These are phyloP conservation scores for Epirrita christyi DNA, from an alignment of 2,888 invertebrate genomes.

Conservation along the genomic window DNA sequence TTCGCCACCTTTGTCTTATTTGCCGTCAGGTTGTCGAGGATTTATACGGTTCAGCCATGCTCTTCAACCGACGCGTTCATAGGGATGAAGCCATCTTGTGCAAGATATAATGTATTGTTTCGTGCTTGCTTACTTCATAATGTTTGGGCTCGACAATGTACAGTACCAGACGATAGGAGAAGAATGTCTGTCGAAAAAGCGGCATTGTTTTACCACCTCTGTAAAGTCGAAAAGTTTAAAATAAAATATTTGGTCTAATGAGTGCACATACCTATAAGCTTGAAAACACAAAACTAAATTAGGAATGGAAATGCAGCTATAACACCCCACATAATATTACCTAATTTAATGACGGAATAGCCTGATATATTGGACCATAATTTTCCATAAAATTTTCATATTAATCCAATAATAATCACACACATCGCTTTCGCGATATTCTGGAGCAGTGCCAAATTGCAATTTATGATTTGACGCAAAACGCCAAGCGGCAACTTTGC, in stretches of 20 bases:
- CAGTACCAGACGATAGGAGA: background rate
- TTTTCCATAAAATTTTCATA: conserved; percentile 37
- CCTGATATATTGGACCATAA: conserved; percentile 25
- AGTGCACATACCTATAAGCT: background rate
- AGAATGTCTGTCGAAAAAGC: conserved; percentile 6
- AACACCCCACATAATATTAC: conserved; percentile 12
- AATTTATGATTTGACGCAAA: conserved; percentile 69
- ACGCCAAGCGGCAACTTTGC: conserved; percentile 40
- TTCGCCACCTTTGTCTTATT: conserved; percentile 36
- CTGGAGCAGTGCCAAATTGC: conserved; percentile 61
- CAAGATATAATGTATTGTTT: conserved; percentile 18
- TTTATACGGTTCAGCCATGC: conserved; percentile 26
- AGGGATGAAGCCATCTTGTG: conserved; percentile 12
- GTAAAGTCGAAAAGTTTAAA: background rate
- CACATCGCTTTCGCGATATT: conserved; percentile 47
- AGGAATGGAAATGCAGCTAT: conserved; percentile 1
- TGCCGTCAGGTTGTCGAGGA: conserved; percentile 21
- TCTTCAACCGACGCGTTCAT: conserved; percentile 17
- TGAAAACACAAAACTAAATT: background rate
- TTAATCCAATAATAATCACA: conserved; percentile 44
- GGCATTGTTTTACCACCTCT: conserved; percentile 13
- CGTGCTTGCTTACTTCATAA: too few species aligned
- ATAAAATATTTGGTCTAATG: too few species aligned
- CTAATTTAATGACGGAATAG: conserved; percentile 11
- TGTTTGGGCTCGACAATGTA: conserved; percentile 12